phyloP scores from a whole-genome alignment of 2,797 vertebrate genomes.

The Corythornis leucogaster region DNA sequence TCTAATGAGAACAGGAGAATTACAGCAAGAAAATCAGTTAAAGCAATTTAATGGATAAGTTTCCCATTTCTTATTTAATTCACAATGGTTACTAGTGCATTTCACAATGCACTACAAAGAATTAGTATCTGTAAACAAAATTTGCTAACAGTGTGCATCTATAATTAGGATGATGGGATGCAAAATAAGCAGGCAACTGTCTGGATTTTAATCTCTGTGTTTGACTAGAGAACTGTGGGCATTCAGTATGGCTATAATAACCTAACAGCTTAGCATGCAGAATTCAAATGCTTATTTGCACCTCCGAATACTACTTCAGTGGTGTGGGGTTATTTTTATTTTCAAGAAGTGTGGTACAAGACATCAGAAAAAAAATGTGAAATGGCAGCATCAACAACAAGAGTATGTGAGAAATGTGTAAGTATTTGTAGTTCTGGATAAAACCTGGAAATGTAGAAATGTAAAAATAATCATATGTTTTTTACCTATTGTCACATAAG shows the following conservation, averaged over 20 bases:
- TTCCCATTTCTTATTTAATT: neutral
- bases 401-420: fast-evolving
- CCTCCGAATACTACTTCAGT: neutral
- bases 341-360: neutral
- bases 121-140: neutral
- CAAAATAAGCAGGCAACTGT: neutral
- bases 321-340: neutral
- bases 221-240: neutral
- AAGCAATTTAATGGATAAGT: neutral
- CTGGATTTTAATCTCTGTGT: neutral
- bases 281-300: neutral
- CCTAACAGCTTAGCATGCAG: neutral
- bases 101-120: neutral
- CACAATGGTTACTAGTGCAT: neutral
- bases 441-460: neutral
- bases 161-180: neutral
- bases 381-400: neutral
- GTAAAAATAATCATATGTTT: neutral
- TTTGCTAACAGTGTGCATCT: neutral
- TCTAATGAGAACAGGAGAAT: neutral
- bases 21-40: neutral
- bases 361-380: fast-evolving
- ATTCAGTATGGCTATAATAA: neutral
- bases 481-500: neutral
- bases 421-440: neutral